Conservation (phyloP, 2,113 vertebrate species). For the Calypte anna region DNA sequence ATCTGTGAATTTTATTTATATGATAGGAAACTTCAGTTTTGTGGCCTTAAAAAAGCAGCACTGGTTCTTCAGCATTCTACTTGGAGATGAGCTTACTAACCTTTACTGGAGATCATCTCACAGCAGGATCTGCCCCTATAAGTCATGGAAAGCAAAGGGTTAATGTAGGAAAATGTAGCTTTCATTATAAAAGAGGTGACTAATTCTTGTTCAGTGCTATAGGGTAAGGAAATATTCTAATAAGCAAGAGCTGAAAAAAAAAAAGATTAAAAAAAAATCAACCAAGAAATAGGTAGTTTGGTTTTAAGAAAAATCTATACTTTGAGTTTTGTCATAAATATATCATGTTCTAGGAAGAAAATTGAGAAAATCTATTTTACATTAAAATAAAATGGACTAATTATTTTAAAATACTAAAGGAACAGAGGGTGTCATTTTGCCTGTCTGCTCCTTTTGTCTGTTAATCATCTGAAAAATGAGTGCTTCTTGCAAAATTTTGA, state of each 20-base stretch:
- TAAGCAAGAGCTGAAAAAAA: neutral
- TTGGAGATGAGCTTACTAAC: neutral
- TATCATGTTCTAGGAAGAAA: neutral
- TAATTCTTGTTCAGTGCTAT: neutral
- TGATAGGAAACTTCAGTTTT: neutral
- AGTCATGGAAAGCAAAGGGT: neutral
- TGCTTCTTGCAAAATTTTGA: neutral
- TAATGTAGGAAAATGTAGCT: neutral
- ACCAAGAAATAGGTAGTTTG: neutral
- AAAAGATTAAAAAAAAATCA: neutral
- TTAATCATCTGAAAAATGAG: conserved; percentile 32
- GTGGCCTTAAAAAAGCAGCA: neutral
- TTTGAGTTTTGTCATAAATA: neutral
- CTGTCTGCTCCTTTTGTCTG: conserved; percentile 38
- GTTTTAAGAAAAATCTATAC: neutral
- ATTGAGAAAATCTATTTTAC: conserved; percentile 1
- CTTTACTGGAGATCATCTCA: neutral
- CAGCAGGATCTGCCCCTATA: neutral
- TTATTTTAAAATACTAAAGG: conserved; percentile 8
- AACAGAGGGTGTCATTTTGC: conserved; percentile 14
- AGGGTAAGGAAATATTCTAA: neutral
- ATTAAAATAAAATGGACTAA: conserved; percentile 19
- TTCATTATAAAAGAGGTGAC: neutral
- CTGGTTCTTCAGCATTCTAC: neutral
- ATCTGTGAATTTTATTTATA: conserved; percentile 6